Evolutionary conservation across 2,797 vertebrate species (phyloP).

Genomic region (Tinamus major): DNA sequence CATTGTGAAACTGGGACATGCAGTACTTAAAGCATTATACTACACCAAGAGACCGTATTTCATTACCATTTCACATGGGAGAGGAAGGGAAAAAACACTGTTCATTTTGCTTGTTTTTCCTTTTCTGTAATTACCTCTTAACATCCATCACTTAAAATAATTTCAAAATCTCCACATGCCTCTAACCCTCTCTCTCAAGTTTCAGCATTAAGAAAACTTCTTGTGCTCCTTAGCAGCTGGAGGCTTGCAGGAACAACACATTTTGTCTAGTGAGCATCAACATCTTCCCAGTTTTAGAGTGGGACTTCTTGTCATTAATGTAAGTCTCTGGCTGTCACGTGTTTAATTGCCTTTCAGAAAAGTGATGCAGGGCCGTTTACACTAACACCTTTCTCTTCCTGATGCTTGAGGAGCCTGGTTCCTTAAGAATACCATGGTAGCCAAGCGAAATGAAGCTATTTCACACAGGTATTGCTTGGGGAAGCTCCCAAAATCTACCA

Average conservation of each 20-base stretch:
- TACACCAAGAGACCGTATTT: conserved; percentile 38
- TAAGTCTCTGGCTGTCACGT: background rate
- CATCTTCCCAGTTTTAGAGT: background rate
- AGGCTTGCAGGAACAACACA: background rate
- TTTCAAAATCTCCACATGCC: background rate
- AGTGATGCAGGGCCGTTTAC: background rate
- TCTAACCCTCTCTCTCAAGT: background rate
- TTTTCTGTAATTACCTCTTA: conserved; percentile 25
- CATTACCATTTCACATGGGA: conserved; percentile 34
- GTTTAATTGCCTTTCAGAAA: background rate
- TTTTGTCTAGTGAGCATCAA: background rate
- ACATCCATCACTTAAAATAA: background rate
- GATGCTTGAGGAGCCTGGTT: background rate
- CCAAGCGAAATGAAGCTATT: background rate
- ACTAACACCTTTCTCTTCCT: background rate
- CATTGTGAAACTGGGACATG: conserved; percentile 58
- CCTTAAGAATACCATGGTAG: background rate
- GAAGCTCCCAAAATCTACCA: background rate
- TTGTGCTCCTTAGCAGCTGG: background rate
- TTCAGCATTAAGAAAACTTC: background rate
- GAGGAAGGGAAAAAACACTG: background rate
- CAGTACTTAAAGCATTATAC: conserved; percentile 41
- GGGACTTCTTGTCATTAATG: background rate
- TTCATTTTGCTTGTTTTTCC: conserved; percentile 11
- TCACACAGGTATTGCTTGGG: background rate